These are phyloP conservation scores for Microplitis demolitor DNA, from an alignment of 1,140 invertebrate genomes.

Conservation along the genomic window DNA sequence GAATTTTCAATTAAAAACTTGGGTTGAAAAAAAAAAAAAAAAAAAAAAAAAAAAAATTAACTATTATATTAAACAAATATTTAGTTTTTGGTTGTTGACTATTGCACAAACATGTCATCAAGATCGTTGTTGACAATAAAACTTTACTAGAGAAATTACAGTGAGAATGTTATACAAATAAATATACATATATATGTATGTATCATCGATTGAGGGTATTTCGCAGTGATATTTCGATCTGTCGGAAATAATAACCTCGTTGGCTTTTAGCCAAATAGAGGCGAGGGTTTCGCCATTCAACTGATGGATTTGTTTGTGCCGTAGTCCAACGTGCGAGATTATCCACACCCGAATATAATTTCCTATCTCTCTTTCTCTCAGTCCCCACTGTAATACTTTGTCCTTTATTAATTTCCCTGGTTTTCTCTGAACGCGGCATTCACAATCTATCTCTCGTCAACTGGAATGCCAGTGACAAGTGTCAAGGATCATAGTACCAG, in stretches of 20 bases:
- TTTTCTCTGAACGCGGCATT: not conserved
- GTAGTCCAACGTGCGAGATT: conserved; percentile 39
- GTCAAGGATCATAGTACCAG: not conserved
- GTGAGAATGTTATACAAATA: not conserved
- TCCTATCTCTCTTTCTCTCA: not conserved
- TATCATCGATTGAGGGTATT: not conserved
- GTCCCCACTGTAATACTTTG: not conserved
- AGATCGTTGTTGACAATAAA: too few species aligned
- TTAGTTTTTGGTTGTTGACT: too few species aligned
- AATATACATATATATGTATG: not conserved
- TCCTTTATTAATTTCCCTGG: conserved; percentile 1
- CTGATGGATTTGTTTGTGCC: conserved; percentile 46
- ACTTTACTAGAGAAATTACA: not conserved
- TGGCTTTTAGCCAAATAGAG: conserved; percentile 48
- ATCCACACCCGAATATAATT: conserved; percentile 24
- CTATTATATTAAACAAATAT: too few species aligned
- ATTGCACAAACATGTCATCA: too few species aligned
- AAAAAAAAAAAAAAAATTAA: too few species aligned
- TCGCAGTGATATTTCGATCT: conserved; percentile 35
- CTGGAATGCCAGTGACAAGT: not conserved
- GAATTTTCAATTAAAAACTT: too few species aligned
- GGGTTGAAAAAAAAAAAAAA: too few species aligned
- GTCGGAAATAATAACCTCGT: conserved; percentile 46
- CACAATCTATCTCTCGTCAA: not conserved
- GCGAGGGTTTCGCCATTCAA: conserved; percentile 28